Evolutionary conservation across 2,113 vertebrate species (phyloP).

Genomic region (Dasypus novemcinctus): DNA sequence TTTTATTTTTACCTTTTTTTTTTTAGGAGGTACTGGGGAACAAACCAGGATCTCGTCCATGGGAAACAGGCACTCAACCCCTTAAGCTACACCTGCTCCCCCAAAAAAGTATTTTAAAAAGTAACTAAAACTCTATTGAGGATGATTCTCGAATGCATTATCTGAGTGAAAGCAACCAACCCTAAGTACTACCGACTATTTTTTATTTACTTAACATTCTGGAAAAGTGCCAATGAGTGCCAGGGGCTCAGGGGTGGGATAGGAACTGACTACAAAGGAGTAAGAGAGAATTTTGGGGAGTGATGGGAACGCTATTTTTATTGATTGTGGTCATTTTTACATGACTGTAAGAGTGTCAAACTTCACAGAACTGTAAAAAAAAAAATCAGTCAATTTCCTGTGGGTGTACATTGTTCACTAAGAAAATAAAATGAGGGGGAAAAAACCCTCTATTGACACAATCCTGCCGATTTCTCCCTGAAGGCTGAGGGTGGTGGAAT

Average conservation of each 20-base stretch:
- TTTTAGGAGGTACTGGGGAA: too few species aligned
- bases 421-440: background rate
- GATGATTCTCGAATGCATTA: background rate
- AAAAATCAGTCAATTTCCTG: background rate
- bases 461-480: background rate
- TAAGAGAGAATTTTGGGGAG: background rate
- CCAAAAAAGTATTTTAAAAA: background rate
- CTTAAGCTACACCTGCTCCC: too few species aligned
- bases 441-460: background rate
- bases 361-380: background rate
- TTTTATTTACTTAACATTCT: background rate
- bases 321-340: background rate
- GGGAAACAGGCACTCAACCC: too few species aligned
- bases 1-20: too few species aligned
- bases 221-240: background rate
- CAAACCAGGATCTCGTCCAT: too few species aligned
- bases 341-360: background rate
- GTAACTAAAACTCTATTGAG: background rate
- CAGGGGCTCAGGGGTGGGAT: background rate
- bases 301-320: background rate
- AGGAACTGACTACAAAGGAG: background rate
- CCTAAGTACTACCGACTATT: background rate
- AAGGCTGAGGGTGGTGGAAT: background rate
- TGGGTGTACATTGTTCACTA: background rate
- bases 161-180: background rate